Evolutionary conservation across 2,113 vertebrate genomes (phyloP).

Genomic region (Eolophus roseicapilla): DNA sequence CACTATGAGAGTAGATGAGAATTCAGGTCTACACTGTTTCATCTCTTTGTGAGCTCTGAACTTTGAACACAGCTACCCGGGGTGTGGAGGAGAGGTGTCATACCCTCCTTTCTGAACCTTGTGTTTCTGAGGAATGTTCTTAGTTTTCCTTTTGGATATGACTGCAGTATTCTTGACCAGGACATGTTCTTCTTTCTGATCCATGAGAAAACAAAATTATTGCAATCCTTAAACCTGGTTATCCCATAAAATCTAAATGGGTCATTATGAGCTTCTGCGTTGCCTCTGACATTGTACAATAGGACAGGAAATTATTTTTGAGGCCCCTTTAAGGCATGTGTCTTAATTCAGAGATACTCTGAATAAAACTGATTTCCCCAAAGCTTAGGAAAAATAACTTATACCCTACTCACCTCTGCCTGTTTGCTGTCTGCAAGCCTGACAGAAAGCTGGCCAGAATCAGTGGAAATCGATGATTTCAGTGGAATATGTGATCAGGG

Average conservation of each 20-base stretch:
- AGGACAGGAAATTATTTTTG: not conserved
- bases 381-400: not conserved
- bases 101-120: not conserved
- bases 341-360: not conserved
- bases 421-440: not conserved
- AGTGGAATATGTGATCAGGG: not conserved
- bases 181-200: not conserved
- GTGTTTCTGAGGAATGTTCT: not conserved
- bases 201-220: not conserved
- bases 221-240: not conserved
- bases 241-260: not conserved
- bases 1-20: not conserved
- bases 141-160: not conserved
- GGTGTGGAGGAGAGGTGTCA: not conserved
- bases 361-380: conserved; percentile 13
- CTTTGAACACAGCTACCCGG: not conserved
- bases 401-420: not conserved
- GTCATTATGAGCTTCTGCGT: not conserved
- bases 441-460: not conserved
- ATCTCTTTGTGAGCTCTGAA: not conserved
- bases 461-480: not conserved
- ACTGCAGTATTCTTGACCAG: not conserved
- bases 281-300: not conserved
- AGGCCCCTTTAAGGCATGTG: not conserved
- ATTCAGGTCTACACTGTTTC: not conserved